Evolutionary conservation across 2,888 invertebrate genomes (phyloP), one percentile per base, ranked within the genome.

Genomic region (Nemotelus pantherinus): DNA sequence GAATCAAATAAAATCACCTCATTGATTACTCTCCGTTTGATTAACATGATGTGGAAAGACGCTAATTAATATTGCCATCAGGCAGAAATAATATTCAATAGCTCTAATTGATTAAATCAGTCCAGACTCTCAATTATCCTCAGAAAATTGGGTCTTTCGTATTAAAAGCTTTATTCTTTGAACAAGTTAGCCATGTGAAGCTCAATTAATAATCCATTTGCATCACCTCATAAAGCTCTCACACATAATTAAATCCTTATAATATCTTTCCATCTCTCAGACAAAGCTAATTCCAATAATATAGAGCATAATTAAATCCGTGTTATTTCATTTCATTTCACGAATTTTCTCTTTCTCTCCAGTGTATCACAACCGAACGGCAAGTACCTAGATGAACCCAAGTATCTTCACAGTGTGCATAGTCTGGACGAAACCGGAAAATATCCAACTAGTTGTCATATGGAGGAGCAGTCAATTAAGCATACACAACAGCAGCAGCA

Each of bases 311-410:
- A 71, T 71, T 55, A 55, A 71, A 71, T 55, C 71, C 50, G 48
- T 68, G 48, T 68, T 68, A 50, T 68, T 43, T 68, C 41, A 50
- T 48, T 58, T 60, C 53, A 41, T 75, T 55, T 41, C 39, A 72
- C 45, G 43, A 65, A 10, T 58, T 45, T 3, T 39, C 43, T 7
- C 57, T 70, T 48, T 47, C n/a, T 70, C 43, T 47, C n/a, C 79
- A 83, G 79, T 80, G 82, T 81, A 81, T 83, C 76, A 77, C 83
- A 41, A 74, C 77, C 55, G 77, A 85, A 85, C 80, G 85, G 86
- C 63, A 87, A 87, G 83, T 86, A 86, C 81, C 83, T 87, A 68
- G 86, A 87, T 79, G 87, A 87, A 80, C 83, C 85, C 44, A 87
- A 87, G 81, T 87, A 87, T 78, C 84, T 87, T 50, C 81, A 82